Evolutionary conservation across 2,797 vertebrate species (phyloP).

Genomic region (Enteromius viviparus): DNA sequence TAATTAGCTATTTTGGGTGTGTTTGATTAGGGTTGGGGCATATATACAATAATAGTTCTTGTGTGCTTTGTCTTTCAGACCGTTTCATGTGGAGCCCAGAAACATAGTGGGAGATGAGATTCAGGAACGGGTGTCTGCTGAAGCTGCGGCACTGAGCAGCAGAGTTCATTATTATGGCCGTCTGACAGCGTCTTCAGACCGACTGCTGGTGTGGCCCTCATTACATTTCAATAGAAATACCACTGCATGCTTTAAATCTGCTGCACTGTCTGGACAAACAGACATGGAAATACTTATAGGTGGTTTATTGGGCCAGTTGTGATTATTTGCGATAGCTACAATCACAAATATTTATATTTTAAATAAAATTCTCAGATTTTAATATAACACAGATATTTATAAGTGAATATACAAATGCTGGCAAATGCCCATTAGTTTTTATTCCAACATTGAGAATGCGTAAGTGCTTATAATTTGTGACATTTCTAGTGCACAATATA

Average conservation of each 20-base stretch:
- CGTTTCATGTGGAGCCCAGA: conserved; percentile 90
- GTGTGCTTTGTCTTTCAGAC: conserved; percentile 72
- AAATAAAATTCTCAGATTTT: no score
- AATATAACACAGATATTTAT: not conserved
- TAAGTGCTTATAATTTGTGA: not conserved
- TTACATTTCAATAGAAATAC: not conserved
- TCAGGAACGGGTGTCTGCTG: conserved; percentile 84
- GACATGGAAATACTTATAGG: not conserved
- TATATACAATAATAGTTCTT: no score
- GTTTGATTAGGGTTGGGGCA: not conserved
- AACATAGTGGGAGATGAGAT: conserved; percentile 81
- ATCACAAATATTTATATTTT: not conserved
- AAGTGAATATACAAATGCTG: no score
- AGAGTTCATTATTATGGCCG: conserved; percentile 92
- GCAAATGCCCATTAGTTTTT: not conserved
- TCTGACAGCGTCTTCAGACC: conserved; percentile 85
- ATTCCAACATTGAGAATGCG: not conserved
- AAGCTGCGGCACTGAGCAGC: conserved; percentile 92
- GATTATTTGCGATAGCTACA: not conserved
- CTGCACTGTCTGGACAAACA: not conserved
- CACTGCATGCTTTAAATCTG: not conserved
- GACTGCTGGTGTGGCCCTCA: conserved; percentile 79
- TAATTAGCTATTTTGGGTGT: not conserved
- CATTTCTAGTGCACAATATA: no score
- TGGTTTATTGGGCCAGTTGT: not conserved